Percentiles rank a stretch among this genome's conserved stretches.
These are phyloP conservation scores for Strigamia transsilvanica DNA, from an alignment of 2,888 invertebrate species.

Conservation along the genomic window DNA sequence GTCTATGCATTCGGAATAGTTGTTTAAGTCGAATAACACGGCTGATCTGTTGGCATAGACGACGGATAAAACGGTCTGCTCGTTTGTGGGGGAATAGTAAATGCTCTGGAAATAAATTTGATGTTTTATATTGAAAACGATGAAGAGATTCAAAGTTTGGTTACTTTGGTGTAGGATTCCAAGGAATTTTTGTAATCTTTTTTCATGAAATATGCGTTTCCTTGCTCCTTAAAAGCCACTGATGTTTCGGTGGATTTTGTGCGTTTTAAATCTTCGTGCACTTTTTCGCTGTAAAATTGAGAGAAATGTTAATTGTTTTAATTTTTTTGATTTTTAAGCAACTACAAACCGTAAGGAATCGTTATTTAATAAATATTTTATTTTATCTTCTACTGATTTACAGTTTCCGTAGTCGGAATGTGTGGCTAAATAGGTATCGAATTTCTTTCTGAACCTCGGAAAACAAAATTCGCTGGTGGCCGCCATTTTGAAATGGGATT, in stretches of 20 bases:
- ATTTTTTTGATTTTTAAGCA: neutral
- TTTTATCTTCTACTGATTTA: constrained; percentile 9
- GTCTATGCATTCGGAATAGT: constrained; percentile 70
- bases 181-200: neutral
- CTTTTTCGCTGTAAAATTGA: neutral
- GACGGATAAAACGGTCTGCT: constrained; percentile 61
- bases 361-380: neutral
- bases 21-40: constrained; percentile 59
- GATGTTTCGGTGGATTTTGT: neutral
- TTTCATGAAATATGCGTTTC: neutral
- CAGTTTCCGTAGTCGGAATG: neutral
- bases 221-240: neutral
- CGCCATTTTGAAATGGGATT: too few relatives aligned
- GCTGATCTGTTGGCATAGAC: constrained; percentile 60
- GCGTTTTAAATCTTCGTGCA: neutral
- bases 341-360: constrained; percentile 17
- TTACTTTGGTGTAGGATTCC: neutral
- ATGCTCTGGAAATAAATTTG: neutral
- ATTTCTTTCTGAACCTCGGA: neutral
- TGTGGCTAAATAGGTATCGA: neutral
- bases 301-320: neutral
- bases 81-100: constrained; percentile 59
- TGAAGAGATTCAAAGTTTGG: neutral
- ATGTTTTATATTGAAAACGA: neutral
- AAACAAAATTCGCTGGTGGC: too few relatives aligned